phyloP scores from a whole-genome alignment of 2,888 invertebrate genomes.

The Drosophila peninsularis region DNA sequence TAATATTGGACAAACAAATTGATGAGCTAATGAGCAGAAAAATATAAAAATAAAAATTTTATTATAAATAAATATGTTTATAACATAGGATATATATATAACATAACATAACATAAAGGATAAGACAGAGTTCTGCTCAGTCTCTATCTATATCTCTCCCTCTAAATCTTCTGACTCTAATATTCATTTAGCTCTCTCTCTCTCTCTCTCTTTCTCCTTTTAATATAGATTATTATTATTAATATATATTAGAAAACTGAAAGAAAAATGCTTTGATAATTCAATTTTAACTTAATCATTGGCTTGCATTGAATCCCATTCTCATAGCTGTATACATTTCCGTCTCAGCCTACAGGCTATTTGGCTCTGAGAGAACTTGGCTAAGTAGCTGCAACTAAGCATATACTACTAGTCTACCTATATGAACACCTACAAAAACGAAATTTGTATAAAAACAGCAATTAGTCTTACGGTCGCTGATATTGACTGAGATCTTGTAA shows the following conservation, averaged over 20 bases:
- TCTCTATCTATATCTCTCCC: background rate
- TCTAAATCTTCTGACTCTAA: too few species aligned
- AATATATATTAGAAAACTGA: background rate
- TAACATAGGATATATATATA: background rate
- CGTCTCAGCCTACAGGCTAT: background rate
- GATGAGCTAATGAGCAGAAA: background rate
- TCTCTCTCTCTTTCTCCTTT: too few species aligned
- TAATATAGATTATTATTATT: background rate
- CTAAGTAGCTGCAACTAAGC: conserved; percentile 2
- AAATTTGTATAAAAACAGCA: conserved; percentile 6
- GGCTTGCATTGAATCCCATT: background rate
- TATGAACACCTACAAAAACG: background rate
- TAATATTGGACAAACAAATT: background rate
- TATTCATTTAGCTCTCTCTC: too few species aligned
- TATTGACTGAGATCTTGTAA: background rate
- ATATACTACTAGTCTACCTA: background rate
- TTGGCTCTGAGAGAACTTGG: background rate
- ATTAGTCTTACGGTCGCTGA: conserved; percentile 4
- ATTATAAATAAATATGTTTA: too few species aligned
- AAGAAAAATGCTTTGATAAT: background rate
- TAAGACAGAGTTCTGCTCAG: background rate
- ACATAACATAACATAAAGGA: background rate
- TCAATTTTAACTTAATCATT: background rate
- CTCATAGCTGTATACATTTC: background rate
- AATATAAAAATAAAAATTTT: background rate